phyloP scores from a whole-genome alignment of 2,888 invertebrate species.

The Scaeva pyrastri region DNA sequence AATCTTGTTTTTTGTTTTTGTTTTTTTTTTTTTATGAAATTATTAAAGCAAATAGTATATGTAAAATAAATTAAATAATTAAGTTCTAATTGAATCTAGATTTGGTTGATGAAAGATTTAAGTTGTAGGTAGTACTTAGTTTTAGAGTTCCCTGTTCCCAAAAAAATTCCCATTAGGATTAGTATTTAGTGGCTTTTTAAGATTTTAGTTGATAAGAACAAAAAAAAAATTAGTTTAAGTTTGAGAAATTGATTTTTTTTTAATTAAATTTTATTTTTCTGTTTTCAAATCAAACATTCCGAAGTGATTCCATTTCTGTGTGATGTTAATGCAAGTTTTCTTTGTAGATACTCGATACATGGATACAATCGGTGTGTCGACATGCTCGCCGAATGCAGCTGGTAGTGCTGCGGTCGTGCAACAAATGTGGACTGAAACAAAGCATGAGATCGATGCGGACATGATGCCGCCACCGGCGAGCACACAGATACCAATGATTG shows the following conservation, averaged over 20 bases:
- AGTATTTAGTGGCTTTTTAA: conserved; percentile 53
- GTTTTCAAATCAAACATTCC: conserved; percentile 41
- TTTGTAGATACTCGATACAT: conserved; percentile 82
- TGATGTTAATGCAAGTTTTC: conserved; percentile 72
- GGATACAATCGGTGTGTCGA: conserved; percentile 79
- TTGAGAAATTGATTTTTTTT: conserved; percentile 24
- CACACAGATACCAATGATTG: conserved; percentile 86
- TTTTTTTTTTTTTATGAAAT: neutral
- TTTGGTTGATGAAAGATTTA: conserved; percentile 76
- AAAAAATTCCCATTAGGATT: conserved; percentile 49
- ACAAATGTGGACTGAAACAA: conserved; percentile 81
- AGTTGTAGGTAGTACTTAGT: conserved; percentile 49
- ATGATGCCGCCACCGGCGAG: conserved; percentile 89
- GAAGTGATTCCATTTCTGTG: conserved; percentile 70
- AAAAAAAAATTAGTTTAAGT: conserved; percentile 14
- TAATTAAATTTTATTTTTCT: conserved; percentile 49
- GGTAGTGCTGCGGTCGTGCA: conserved; percentile 58
- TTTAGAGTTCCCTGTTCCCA: conserved; percentile 34
- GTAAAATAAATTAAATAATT: too few species aligned
- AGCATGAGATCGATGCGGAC: conserved; percentile 86
- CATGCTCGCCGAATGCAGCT: conserved; percentile 41
- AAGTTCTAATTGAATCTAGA: conserved; percentile 1
- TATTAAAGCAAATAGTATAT: conserved; percentile 37
- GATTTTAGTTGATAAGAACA: conserved; percentile 46
- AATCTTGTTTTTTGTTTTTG: conserved; percentile 23